A percentile compares a stretch with the other conserved stretches of the same genome.
phyloP scores from a whole-genome alignment of 2,797 vertebrate species.

The Coregonus suidteri region DNA sequence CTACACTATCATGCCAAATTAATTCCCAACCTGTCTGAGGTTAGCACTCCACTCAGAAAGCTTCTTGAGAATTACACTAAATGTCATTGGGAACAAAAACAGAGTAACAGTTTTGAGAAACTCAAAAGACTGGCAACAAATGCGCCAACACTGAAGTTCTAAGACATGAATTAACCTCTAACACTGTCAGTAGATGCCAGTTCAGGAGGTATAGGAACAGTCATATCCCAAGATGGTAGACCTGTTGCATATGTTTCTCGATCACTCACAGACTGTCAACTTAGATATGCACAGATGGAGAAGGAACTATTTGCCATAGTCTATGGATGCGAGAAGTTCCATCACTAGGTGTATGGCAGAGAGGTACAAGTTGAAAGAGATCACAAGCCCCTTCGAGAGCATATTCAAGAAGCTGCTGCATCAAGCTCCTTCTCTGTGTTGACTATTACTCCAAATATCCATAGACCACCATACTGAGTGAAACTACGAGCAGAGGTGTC shows the following conservation, averaged over 20 bases:
- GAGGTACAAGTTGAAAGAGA: conserved; percentile 19
- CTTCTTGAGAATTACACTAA: conserved; percentile 44
- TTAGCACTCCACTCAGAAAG: conserved; percentile 43
- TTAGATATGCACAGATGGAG: conserved; percentile 25
- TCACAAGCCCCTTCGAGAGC: conserved; percentile 17
- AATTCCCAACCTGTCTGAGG: conserved; percentile 49
- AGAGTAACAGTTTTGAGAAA: conserved; percentile 25
- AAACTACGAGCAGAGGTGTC: conserved; percentile 17
- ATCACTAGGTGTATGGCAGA: conserved; percentile 10
- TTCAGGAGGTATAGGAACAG: conserved; percentile 26
- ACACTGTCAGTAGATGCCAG: conserved; percentile 27
- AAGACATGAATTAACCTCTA: background rate
- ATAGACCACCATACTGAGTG: conserved; percentile 23
- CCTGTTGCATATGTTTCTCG: conserved; percentile 9
- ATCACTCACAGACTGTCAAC: conserved; percentile 22
- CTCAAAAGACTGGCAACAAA: too few species aligned
- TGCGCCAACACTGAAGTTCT: too few species aligned
- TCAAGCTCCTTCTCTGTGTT: conserved; percentile 10
- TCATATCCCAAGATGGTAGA: conserved; percentile 29
- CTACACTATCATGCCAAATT: conserved; percentile 56
- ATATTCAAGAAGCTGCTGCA: conserved; percentile 21
- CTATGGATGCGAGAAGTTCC: conserved; percentile 2
- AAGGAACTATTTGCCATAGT: conserved; percentile 33
- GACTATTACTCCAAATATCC: conserved; percentile 27
- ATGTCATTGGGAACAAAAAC: conserved; percentile 45